These are phyloP conservation scores for Blastobasis lacticolella DNA, from an alignment of 2,888 invertebrate genomes.

Conservation along the genomic window DNA sequence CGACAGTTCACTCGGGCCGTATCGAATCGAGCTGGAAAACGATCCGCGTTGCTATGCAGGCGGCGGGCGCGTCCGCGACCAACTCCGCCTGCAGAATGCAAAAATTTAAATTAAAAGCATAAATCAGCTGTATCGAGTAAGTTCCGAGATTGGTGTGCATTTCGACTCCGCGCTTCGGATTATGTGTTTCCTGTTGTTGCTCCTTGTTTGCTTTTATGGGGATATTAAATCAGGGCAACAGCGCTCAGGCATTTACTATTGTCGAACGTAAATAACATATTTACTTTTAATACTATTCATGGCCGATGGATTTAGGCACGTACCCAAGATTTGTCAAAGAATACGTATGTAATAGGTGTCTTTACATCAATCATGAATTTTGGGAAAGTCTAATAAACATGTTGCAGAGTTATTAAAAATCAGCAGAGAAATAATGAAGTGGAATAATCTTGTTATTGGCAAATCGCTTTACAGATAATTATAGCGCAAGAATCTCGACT, in stretches of 20 bases:
- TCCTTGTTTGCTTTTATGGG: constrained; percentile 22
- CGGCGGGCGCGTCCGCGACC: constrained; percentile 52
- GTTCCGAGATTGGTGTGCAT: constrained; percentile 67
- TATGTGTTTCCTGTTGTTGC: constrained; percentile 33
- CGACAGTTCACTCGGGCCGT: constrained; percentile 62
- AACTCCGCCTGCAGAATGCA: constrained; percentile 71
- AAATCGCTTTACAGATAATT: constrained; percentile 46
- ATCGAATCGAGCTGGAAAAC: constrained; percentile 61
- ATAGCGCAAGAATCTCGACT: constrained; percentile 39
- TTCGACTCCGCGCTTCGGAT: constrained; percentile 51
- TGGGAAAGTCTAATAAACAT: constrained; percentile 4
- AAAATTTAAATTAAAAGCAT: constrained; percentile 77
- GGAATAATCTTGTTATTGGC: constrained; percentile 24
- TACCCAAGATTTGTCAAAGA: too few species aligned
- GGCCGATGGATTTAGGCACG: too few species aligned
- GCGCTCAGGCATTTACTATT: not conserved
- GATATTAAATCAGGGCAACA: constrained; percentile 1
- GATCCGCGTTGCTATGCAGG: constrained; percentile 69
- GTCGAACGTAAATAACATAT: too few species aligned
- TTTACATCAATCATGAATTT: not conserved
- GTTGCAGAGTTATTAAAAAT: constrained; percentile 3
- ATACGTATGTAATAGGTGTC: too few species aligned
- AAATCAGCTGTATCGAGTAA: constrained; percentile 74
- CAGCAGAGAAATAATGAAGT: constrained; percentile 17
- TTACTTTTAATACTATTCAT: too few species aligned